phyloP scores from a whole-genome alignment of 2,113 vertebrate genomes.

The Lonchura striata region DNA sequence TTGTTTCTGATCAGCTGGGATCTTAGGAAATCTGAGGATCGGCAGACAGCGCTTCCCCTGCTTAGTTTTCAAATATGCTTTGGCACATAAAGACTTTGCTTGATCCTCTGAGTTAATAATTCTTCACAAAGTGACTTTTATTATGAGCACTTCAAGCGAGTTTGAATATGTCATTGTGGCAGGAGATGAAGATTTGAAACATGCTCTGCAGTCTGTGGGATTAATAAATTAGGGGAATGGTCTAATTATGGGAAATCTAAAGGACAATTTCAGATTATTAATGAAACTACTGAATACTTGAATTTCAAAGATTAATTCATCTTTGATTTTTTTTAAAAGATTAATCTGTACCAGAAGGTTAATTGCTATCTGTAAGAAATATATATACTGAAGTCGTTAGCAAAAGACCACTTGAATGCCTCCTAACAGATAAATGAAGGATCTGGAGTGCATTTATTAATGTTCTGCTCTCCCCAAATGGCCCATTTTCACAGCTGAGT shows the following conservation, averaged over 20 bases:
- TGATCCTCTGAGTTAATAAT: slow-evolving; percentile 63
- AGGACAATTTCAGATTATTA: slow-evolving; percentile 55
- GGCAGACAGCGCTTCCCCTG: neutral
- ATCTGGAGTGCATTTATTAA: neutral
- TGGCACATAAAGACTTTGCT: slow-evolving; percentile 17
- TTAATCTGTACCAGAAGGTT: slow-evolving; percentile 57
- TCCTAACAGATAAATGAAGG: slow-evolving; percentile 28
- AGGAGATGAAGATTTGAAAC: slow-evolving; percentile 57
- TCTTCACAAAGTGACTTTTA: slow-evolving; percentile 61
- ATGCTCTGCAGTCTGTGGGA: slow-evolving; percentile 39
- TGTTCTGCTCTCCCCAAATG: neutral
- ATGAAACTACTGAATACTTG: slow-evolving; percentile 17
- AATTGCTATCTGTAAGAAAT: slow-evolving; percentile 50
- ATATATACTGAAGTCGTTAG: slow-evolving; percentile 26
- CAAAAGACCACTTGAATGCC: slow-evolving; percentile 36
- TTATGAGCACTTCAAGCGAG: slow-evolving; percentile 41
- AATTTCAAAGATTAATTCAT: slow-evolving; percentile 55
- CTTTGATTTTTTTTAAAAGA: slow-evolving; percentile 43
- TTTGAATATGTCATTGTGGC: slow-evolving; percentile 64
- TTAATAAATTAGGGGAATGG: slow-evolving; percentile 60
- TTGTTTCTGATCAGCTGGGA: neutral
- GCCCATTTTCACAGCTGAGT: neutral
- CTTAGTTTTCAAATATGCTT: slow-evolving; percentile 24
- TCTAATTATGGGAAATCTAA: slow-evolving; percentile 54
- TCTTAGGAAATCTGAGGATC: neutral